Evolutionary conservation across 2,797 vertebrate species (phyloP).

Genomic region (Alectoris magna): DNA sequence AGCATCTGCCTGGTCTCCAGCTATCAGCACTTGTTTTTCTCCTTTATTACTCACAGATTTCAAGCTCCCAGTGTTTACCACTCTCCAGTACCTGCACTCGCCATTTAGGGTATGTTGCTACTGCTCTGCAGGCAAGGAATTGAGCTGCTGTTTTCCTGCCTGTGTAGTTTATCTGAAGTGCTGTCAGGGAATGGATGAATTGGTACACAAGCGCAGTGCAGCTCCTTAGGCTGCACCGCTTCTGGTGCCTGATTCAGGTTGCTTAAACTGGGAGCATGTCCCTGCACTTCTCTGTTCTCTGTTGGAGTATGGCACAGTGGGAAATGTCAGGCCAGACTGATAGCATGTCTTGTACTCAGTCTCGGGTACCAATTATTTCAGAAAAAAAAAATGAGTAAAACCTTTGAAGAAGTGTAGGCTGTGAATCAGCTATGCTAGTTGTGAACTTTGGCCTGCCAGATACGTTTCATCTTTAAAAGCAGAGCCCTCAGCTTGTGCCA

Average conservation of each 20-base stretch:
- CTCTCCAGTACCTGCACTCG: not conserved
- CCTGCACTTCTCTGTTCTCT: not conserved
- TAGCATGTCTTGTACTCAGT: not conserved
- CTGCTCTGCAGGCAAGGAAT: accelerated
- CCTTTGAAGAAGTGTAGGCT: not conserved
- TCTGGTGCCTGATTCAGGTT: not conserved
- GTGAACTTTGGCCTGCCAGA: not conserved
- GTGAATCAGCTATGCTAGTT: not conserved
- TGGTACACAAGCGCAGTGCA: not conserved
- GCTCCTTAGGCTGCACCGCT: not conserved
- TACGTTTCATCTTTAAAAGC: not conserved
- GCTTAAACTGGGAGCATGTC: not conserved
- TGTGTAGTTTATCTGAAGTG: not conserved
- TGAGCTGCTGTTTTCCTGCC: not conserved
- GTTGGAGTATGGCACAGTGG: not conserved
- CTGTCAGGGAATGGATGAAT: not conserved
- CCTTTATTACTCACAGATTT: not conserved
- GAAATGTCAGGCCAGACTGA: not conserved
- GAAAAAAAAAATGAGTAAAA: not conserved
- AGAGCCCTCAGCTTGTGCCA: not conserved
- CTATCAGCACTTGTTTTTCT: not conserved
- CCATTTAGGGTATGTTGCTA: not conserved
- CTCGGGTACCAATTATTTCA: not conserved
- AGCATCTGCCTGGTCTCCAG: not conserved
- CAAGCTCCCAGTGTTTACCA: not conserved